A percentile compares a stretch with the other conserved stretches of the same genome.
phyloP scores from a whole-genome alignment of 2,888 invertebrate genomes.

The Mamestra brassicae region DNA sequence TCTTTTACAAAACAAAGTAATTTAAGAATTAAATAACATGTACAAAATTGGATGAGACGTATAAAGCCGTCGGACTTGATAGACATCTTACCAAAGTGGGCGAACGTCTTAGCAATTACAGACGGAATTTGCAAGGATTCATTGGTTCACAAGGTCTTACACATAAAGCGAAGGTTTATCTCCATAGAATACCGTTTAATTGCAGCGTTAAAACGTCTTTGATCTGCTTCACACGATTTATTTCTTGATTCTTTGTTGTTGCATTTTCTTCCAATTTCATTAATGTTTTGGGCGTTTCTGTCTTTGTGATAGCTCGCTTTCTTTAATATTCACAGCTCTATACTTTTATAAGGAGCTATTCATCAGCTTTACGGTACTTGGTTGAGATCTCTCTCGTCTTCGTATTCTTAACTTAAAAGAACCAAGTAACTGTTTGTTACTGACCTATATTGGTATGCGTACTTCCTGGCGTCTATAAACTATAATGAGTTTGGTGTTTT shows the following conservation, averaged over 20 bases:
- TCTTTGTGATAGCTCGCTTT: background rate
- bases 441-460: slow-evolving; percentile 21
- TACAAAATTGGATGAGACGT: slow-evolving; percentile 20
- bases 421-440: background rate
- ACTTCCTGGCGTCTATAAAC: background rate
- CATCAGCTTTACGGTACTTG: background rate
- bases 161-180: slow-evolving; percentile 47
- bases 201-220: slow-evolving; percentile 27
- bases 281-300: slow-evolving; percentile 37
- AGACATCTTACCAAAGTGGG: slow-evolving; percentile 65
- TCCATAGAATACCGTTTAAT: slow-evolving; percentile 43
- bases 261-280: slow-evolving; percentile 28
- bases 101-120: slow-evolving; percentile 69
- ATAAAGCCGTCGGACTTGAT: slow-evolving; percentile 42
- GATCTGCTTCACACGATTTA: slow-evolving; percentile 51
- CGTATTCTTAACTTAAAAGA: background rate
- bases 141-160: slow-evolving; percentile 77
- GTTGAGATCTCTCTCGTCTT: background rate
- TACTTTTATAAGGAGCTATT: background rate
- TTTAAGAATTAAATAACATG: slow-evolving; percentile 28
- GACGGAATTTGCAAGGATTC: slow-evolving; percentile 66
- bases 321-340: background rate
- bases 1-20: slow-evolving; percentile 5
- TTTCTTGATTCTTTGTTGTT: slow-evolving; percentile 22
- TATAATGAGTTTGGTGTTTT: slow-evolving; percentile 11